Evolutionary conservation across 2,888 invertebrate species (phyloP), one percentile per base, ranked within the genome.

Genomic region (Lasioglossum figueresi): DNA sequence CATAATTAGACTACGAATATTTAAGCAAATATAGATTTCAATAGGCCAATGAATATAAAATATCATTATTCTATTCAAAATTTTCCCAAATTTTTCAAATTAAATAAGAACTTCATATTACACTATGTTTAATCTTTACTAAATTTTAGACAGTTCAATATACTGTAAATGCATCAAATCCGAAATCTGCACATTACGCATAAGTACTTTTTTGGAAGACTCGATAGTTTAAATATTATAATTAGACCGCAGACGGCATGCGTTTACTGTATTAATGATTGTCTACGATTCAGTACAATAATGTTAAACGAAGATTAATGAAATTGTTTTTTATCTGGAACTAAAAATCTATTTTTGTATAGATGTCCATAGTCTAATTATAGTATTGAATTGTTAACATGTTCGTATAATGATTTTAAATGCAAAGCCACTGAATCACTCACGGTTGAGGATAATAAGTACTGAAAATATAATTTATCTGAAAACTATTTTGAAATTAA

Each of bases 201-300:
- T 48, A 75, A 78, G 78, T 72, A 81, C 45, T 27, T 77, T 70
- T 63, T 66, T 82, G 80, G 83, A 87, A 83, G 80, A 86, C 78
- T 27, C 43, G 76, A 37, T 80, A 37, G 37, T 27, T 40, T 68
- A 74, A 70, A 19, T 72, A 80, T 71, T 34, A 37, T 59, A 68
- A 68, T 37, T 68, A 37, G 66, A 66, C 23, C 23, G 12, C 37
- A 34, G 68, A 12, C 37, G 5, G 14, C 37, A 37, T 68, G 37
- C 23, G 10, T 68, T 37, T 37, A 23, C 23, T 19, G 68, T 4
- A 37, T 68, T 68, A 37, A 68, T 23, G 10, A 68, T 37, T 37
- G 34, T 23, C 37, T 34, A 68, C 37, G 34, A 34, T 23, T 34
- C 37, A 34, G 10, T 68, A 37, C 10, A 68, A 23, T 68, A 68